Conservation (phyloP, 2,113 vertebrate genomes). For the Electrona antarctica region DNA sequence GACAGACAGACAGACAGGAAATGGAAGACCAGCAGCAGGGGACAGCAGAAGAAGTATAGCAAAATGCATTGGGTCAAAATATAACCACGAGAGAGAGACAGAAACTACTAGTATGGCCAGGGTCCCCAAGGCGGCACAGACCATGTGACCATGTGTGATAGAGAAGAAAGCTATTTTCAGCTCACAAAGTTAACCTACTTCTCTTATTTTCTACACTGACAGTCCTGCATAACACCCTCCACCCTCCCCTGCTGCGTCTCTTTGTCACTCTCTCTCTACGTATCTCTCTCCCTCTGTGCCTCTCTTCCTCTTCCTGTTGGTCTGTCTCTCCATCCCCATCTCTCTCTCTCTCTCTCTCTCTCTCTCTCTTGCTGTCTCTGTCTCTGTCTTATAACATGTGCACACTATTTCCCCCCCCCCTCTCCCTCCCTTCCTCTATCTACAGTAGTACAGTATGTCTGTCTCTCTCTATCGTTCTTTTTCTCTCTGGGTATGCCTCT, state of each 20-base stretch:
- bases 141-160: constrained; percentile 70
- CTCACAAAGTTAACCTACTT: constrained; percentile 80
- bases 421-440: too few species aligned
- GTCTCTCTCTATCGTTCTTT: too few species aligned
- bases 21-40: too few species aligned
- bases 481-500: too few species aligned
- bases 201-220: constrained; percentile 58
- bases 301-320: too few species aligned
- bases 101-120: constrained; percentile 53
- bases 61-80: too few species aligned
- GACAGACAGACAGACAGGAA: background rate
- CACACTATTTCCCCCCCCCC: too few species aligned
- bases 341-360: background rate
- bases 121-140: constrained; percentile 63
- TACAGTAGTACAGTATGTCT: too few species aligned
- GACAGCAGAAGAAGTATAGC: too few species aligned
- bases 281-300: constrained; percentile 6
- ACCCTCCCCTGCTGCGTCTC: constrained; percentile 8
- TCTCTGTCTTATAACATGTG: too few species aligned
- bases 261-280: background rate
- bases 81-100: background rate
- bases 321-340: background rate
- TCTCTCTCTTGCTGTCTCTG: too few species aligned
- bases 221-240: constrained; percentile 35
- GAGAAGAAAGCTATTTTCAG: constrained; percentile 77